Base-by-base conservation (phyloP, 2,797 vertebrate genomes). In the Lithobates sylvaticus region DNA sequence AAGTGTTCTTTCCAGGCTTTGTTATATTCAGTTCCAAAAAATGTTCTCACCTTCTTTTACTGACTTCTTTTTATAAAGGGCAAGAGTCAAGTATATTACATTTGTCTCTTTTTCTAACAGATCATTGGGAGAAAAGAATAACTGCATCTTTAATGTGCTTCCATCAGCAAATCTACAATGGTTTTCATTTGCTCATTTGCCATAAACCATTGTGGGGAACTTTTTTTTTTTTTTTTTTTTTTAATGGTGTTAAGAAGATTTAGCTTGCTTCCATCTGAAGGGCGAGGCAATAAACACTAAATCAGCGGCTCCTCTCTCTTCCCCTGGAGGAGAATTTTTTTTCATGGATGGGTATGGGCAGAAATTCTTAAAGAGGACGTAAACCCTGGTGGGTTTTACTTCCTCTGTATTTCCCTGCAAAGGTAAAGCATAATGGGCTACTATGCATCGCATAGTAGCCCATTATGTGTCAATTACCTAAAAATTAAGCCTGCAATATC, bases 171-270 rank as follows among this genome's bases (percentile, higher is more conserved):
- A 34, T 80, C 78, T 12, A 80, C 42, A 69, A 50, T 23, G 42
- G 39, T 12, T 80, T 80, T 79, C 64, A 79, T 79, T 68, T 69
- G 15, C 16, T 68, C 64, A 69, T 1, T 50, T n/a, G 78, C 67
- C 68, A 80, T 69, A 80, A 70, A 80, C 42, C 78, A 69, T 80
- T 70, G 77, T 68, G 47, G 68, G 13, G 39, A 70, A 15, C 18
- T 54, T 47, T 47, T 15, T 47, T 15, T 15, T 47, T 15, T 47
- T 15, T 15, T 47, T 69, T 32, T 79, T 54, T 69, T 21, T 69
- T 67, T 42, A 47, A 68, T 78, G 77, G 39, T 47, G 77, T 32
- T 80, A 32, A 70, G 42, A 50, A 80, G 78, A 70, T 80, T 70
- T 32, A 50, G 10, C 36, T 21, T 29, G 10, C 36, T 32, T n/a